Percentiles rank a stretch among this genome's conserved stretches.
These are phyloP conservation scores for Zele albiditarsus DNA, from an alignment of 2,888 invertebrate species.

Conservation along the genomic window DNA sequence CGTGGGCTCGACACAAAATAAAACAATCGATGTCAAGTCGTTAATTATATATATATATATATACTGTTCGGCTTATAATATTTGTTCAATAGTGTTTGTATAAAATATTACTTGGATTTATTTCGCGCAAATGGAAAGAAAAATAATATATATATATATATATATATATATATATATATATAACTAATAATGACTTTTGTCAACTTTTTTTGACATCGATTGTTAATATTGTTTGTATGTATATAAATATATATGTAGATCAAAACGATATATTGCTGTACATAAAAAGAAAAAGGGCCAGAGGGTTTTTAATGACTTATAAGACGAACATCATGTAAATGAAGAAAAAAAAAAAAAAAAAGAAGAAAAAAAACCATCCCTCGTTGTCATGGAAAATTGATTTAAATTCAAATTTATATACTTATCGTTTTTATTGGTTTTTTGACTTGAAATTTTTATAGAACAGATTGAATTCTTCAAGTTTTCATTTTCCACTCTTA, in stretches of 20 bases:
- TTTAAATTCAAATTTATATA: background rate
- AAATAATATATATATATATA: background rate
- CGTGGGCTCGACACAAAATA: background rate
- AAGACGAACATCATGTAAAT: conserved; percentile 45
- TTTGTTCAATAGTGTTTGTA: conserved; percentile 13
- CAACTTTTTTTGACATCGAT: conserved; percentile 37
- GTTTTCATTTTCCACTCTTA: background rate
- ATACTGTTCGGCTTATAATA: background rate
- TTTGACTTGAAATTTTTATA: background rate
- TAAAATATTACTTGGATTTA: background rate
- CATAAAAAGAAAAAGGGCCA: conserved; percentile 44
- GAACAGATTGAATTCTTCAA: background rate
- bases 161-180: background rate
- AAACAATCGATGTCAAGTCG: conserved; percentile 21
- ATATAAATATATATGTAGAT: conserved; percentile 49
- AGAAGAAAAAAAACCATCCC: conserved; percentile 40
- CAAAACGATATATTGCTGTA: conserved; percentile 51
- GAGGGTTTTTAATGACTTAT: conserved; percentile 45
- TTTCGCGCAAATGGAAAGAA: background rate
- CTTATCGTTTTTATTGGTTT: background rate
- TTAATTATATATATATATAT: conserved; percentile 4
- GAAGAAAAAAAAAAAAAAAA: conserved; percentile 48
- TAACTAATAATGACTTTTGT: background rate
- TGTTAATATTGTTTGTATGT: conserved; percentile 40
- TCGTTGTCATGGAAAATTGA: conserved; percentile 41